A percentile compares a stretch with the other conserved stretches of the same genome.
Conservation (phyloP, 37 sponge, comb jelly and placozoan species). For the Hexactinellida sp. region DNA sequence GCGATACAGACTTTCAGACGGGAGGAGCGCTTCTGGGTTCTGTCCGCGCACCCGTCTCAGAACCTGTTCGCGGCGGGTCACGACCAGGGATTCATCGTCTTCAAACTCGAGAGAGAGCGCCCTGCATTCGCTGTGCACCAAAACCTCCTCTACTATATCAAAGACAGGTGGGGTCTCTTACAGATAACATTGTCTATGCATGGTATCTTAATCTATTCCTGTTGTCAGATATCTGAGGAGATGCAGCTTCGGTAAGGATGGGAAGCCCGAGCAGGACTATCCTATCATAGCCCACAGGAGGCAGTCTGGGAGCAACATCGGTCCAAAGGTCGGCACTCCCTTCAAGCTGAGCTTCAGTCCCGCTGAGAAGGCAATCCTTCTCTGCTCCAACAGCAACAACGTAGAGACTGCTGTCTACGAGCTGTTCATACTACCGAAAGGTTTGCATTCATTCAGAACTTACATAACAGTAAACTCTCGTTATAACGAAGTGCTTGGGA, state of each 20-base stretch:
- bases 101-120: conserved; percentile 93
- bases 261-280: neutral
- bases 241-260: neutral
- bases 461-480: too few species aligned
- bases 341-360: conserved; percentile 62
- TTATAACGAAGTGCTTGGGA: too few species aligned
- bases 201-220: neutral
- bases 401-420: conserved; percentile 60
- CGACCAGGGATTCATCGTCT: conserved; percentile 87
- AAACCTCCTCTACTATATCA: conserved; percentile 78
- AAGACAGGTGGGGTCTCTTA: conserved; percentile 43
- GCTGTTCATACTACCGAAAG: conserved; percentile 50
- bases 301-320: neutral
- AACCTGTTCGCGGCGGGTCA: conserved; percentile 97
- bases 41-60: conserved; percentile 85
- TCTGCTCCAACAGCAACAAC: conserved; percentile 75
- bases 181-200: neutral
- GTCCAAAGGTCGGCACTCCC: conserved; percentile 20
- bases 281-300: neutral
- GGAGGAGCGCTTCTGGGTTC: conserved; percentile 87
- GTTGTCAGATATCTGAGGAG: conserved; percentile 7
- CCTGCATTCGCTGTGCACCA: conserved; percentile 80
- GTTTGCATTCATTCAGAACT: too few species aligned
- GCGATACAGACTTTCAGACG: conserved; percentile 75
- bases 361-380: conserved; percentile 73